Evolutionary conservation across 2,113 vertebrate genomes (phyloP), one percentile per base, ranked within the genome.

Genomic region (Pelvicachromis taeniatus): DNA sequence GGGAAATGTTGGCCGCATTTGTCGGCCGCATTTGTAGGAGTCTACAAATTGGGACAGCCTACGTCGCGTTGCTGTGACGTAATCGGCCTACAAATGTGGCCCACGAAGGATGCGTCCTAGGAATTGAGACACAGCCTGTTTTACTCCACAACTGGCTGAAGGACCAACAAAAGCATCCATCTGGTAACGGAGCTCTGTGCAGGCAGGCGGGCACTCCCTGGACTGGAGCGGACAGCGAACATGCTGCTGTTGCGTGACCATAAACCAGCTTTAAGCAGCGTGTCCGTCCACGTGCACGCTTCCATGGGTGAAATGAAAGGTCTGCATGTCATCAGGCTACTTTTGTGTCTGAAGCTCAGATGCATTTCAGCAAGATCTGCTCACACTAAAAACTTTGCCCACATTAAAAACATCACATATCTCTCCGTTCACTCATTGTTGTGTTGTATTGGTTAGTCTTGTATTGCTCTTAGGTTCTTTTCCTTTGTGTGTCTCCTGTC

Each of bases 131-230:
- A n/a, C 33, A 35, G 33, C 9, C 35, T 35, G 35, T 35, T 38
- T 38, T 9, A 38, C 35, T 10, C 35, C 35, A 10, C 35, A 38
- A 10, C 35, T 7, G 33, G 33, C 33, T 38, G 35, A 38, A 38
- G 35, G 35, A 38, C 35, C 35, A 38, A 38, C 9, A 10, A 38
- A 38, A 38, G 35, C 35, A n/a, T n/a, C n/a, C n/a, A 9, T 38
- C 35, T 38, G 58, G 29, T 9, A 59, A 33, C 33, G 2, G 58
- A 61, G 58, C 16, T 61, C 29, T 9, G 1, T 61, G 58, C 29
- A 61, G 58, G 58, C 58, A 59, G 56, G 31, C 1, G 0, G 0
- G 26, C 53, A 54, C 5, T n/a, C 17, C 4, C 0, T 12, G 17
- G 0, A 63, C 59, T 35, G 31, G 58, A 35, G 29, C 9, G 29